Conservation (phyloP, 2,797 vertebrate species). For the Manis javanica region DNA sequence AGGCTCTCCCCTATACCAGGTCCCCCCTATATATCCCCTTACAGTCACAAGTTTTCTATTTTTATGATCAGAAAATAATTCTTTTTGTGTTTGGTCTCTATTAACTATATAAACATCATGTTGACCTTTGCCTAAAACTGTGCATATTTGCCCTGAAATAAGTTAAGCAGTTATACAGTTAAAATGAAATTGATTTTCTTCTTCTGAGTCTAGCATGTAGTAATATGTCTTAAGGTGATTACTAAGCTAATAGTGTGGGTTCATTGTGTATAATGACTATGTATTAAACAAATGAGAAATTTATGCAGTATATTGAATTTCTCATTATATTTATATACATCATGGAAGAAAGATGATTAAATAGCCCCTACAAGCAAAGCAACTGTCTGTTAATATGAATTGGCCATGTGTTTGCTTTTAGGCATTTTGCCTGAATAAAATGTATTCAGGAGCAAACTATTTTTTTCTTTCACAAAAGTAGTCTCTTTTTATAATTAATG, state of each 20-base stretch:
- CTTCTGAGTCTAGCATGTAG: neutral
- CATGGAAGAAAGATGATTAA: slow-evolving; percentile 1
- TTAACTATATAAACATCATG: neutral
- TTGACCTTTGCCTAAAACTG: neutral
- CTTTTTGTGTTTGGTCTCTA: neutral
- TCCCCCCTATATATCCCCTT: no score
- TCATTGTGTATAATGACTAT: neutral
- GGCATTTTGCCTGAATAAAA: slow-evolving; percentile 57
- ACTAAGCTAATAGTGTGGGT: neutral
- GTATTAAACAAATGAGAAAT: neutral
- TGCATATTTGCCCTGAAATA: neutral
- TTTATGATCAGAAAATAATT: neutral
- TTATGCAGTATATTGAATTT: slow-evolving; percentile 36
- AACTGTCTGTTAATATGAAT: neutral
- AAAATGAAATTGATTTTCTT: neutral
- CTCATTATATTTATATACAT: slow-evolving; percentile 1
- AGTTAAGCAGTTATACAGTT: neutral
- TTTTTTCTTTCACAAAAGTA: slow-evolving; percentile 21
- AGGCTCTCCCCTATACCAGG: no score
- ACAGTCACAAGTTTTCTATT: neutral
- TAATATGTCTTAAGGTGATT: slow-evolving; percentile 12
- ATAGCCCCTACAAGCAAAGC: neutral
- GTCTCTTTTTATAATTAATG: slow-evolving; percentile 53
- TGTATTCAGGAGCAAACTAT: slow-evolving; percentile 25
- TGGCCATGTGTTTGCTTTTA: slow-evolving; percentile 20